Evolutionary conservation across 1,140 invertebrate genomes (phyloP).

Genomic region (Ptiloglossa arizonensis): DNA sequence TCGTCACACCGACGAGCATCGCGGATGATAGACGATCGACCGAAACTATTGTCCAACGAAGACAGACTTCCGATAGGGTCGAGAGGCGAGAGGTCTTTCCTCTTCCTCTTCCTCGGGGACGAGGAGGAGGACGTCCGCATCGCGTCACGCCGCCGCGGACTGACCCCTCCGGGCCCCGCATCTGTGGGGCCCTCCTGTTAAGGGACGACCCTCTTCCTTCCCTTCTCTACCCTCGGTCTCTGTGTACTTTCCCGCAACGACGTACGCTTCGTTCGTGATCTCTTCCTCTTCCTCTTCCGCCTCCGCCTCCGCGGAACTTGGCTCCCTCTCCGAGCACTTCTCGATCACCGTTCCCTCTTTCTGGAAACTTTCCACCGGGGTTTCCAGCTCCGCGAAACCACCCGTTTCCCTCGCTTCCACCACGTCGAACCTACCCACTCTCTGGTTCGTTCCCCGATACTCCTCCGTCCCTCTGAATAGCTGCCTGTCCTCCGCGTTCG

Average conservation of each 20-base stretch:
- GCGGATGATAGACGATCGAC: neutral
- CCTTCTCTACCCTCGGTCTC: slow-evolving; percentile 2
- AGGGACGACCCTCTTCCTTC: slow-evolving; percentile 54
- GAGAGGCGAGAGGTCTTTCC: slow-evolving; percentile 62
- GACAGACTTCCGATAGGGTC: slow-evolving; percentile 36
- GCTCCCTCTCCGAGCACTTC: neutral
- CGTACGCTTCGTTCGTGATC: slow-evolving; percentile 27
- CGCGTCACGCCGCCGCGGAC: slow-evolving; percentile 80
- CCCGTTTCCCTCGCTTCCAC: slow-evolving; percentile 12
- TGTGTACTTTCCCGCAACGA: slow-evolving; percentile 36
- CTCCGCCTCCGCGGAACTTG: neutral
- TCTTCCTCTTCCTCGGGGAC: slow-evolving; percentile 70
- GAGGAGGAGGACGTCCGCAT: slow-evolving; percentile 79
- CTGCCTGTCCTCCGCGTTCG: slow-evolving; percentile 9
- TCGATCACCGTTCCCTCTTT: neutral
- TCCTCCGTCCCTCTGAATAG: too few species aligned
- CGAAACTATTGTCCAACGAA: slow-evolving; percentile 21
- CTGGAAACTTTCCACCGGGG: neutral
- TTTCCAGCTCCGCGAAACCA: neutral
- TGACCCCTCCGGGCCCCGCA: slow-evolving; percentile 77
- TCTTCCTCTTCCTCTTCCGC: neutral
- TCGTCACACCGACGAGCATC: slow-evolving; percentile 17
- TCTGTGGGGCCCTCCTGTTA: slow-evolving; percentile 75
- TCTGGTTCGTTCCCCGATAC: neutral
- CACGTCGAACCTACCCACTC: neutral